A percentile compares a stretch with the other conserved stretches of the same genome.
These are phyloP conservation scores for Biston betularia DNA, from an alignment of 2,888 invertebrate species.

Conservation along the genomic window DNA sequence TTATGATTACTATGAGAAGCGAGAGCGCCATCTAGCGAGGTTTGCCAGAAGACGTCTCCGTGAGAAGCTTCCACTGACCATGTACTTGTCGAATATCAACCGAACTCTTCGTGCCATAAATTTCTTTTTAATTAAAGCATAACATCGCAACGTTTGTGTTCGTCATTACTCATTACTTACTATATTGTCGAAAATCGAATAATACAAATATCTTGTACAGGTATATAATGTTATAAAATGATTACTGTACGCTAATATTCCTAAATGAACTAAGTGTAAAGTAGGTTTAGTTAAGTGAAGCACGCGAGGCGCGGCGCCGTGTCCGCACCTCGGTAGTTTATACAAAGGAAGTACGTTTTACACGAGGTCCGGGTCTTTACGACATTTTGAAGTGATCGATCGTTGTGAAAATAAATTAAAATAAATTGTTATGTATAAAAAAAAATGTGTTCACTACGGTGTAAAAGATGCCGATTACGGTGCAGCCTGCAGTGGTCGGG, in stretches of 20 bases:
- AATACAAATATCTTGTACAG: constrained; percentile 31
- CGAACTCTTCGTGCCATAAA: constrained; percentile 8
- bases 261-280: constrained; percentile 74
- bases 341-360: constrained; percentile 3
- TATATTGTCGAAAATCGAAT: constrained; percentile 33
- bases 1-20: too few species aligned
- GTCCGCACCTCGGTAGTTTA: constrained; percentile 20
- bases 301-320: constrained; percentile 1
- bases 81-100: background rate
- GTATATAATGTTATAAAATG: constrained; percentile 36
- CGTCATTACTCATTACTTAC: constrained; percentile 13
- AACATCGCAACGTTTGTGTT: constrained; percentile 21
- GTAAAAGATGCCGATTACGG: background rate
- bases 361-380: background rate
- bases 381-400: background rate
- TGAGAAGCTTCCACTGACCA: too few species aligned
- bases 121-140: background rate
- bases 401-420: background rate
- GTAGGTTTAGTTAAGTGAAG: constrained; percentile 63
- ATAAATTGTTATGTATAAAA: background rate
- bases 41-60: too few species aligned
- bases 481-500: background rate
- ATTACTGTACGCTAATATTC: constrained; percentile 58
- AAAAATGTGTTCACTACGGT: constrained; percentile 7
- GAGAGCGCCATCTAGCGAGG: too few species aligned